Evolutionary conservation across 2,113 vertebrate species (phyloP).

Genomic region (Eulemur macaco): DNA sequence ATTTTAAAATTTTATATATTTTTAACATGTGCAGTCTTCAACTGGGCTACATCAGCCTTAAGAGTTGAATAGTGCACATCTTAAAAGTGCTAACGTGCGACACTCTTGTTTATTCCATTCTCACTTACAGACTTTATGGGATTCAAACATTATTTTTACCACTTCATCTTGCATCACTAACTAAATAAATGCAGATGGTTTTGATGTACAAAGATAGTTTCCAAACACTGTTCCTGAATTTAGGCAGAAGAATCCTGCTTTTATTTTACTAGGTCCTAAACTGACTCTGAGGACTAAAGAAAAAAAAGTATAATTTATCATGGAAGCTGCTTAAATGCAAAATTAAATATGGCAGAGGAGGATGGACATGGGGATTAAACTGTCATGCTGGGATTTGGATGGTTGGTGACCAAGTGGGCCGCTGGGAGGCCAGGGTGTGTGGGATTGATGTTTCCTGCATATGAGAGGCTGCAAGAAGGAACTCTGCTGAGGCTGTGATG

Average conservation of each 20-base stretch:
- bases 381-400: not conserved
- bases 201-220: not conserved
- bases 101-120: not conserved
- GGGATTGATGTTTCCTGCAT: not conserved
- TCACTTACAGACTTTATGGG: not conserved
- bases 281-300: not conserved
- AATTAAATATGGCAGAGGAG: slow-evolving; percentile 32
- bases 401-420: not conserved
- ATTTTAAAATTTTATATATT: not conserved
- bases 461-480: not conserved
- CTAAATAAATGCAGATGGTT: slow-evolving; percentile 11
- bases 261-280: slow-evolving; percentile 2
- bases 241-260: not conserved
- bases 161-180: not conserved
- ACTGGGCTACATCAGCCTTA: not conserved
- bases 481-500: not conserved
- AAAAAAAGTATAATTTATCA: not conserved
- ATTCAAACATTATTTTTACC: slow-evolving; percentile 12
- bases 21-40: not conserved
- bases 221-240: not conserved
- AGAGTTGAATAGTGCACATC: not conserved
- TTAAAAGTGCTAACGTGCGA: not conserved
- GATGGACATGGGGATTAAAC: not conserved
- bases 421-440: not conserved
- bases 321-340: slow-evolving; percentile 19